Conservation (phyloP, 2,888 invertebrate genomes). For the Cryptus armator region DNA sequence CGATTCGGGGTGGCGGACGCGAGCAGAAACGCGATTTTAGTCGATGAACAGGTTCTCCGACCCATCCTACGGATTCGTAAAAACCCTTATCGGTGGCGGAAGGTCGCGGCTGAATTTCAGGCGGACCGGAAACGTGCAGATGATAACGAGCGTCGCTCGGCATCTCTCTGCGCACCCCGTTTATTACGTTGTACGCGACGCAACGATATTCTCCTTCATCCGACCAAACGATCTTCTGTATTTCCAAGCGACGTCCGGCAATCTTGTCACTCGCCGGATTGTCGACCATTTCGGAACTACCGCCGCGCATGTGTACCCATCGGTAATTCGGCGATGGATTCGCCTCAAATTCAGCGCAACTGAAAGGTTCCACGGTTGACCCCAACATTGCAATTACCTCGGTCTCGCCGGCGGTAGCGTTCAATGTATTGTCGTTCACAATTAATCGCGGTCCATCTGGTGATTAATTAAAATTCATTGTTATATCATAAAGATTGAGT, state of each 20-base stretch:
- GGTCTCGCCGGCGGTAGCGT: constrained; percentile 77
- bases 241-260: constrained; percentile 83
- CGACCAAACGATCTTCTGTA: constrained; percentile 86
- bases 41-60: constrained; percentile 81
- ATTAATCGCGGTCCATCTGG: constrained; percentile 85
- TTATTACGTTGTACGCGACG: constrained; percentile 86
- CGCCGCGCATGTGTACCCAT: constrained; percentile 84
- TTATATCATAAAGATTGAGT: neutral
- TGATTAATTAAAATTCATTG: constrained; percentile 49
- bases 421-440: constrained; percentile 69
- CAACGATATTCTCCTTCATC: constrained; percentile 87
- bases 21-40: constrained; percentile 82
- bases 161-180: constrained; percentile 83
- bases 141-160: constrained; percentile 79
- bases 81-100: constrained; percentile 77
- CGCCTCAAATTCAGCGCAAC: constrained; percentile 86
- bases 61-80: constrained; percentile 82
- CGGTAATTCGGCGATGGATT: constrained; percentile 86
- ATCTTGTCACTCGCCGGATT: constrained; percentile 80
- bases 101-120: constrained; percentile 81
- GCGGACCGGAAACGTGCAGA: constrained; percentile 82
- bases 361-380: constrained; percentile 85
- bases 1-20: constrained; percentile 91
- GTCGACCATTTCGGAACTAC: constrained; percentile 78
- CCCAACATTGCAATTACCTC: constrained; percentile 84